Percentiles rank a stretch among this genome's conserved stretches.
Evolutionary conservation across 2,888 invertebrate genomes (phyloP).

Genomic region (Escarpia spicata): DNA sequence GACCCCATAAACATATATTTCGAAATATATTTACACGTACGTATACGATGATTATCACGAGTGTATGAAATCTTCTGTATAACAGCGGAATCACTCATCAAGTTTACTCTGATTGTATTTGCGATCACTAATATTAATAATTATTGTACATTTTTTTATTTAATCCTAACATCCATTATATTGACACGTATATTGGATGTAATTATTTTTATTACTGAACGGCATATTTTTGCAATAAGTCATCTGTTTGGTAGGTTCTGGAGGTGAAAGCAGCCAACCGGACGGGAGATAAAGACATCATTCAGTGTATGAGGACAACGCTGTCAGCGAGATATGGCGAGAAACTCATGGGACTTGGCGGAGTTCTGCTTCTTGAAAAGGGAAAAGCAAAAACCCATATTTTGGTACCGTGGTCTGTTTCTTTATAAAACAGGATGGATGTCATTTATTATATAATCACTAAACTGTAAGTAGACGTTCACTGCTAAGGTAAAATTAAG

Average conservation of each 20-base stretch:
- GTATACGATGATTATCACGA: too few species aligned
- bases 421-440: neutral
- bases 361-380: constrained; percentile 83
- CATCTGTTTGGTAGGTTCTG: constrained; percentile 72
- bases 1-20: too few species aligned
- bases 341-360: constrained; percentile 85
- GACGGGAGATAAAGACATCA: constrained; percentile 64
- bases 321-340: constrained; percentile 75
- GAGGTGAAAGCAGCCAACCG: constrained; percentile 61
- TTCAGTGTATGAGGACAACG: constrained; percentile 61
- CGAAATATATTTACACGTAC: too few species aligned
- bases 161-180: neutral
- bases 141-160: too few species aligned
- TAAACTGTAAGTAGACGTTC: too few species aligned
- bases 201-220: neutral
- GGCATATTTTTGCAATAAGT: neutral
- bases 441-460: too few species aligned
- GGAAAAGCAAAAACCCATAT: constrained; percentile 91
- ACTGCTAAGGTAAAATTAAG: too few species aligned
- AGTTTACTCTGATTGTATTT: neutral
- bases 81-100: neutral
- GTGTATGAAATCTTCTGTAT: too few species aligned
- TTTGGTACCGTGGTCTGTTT: constrained; percentile 72
- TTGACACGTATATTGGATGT: neutral
- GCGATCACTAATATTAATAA: neutral